phyloP scores from a whole-genome alignment of 2,113 vertebrate species.

The Catharus fuscescens region DNA sequence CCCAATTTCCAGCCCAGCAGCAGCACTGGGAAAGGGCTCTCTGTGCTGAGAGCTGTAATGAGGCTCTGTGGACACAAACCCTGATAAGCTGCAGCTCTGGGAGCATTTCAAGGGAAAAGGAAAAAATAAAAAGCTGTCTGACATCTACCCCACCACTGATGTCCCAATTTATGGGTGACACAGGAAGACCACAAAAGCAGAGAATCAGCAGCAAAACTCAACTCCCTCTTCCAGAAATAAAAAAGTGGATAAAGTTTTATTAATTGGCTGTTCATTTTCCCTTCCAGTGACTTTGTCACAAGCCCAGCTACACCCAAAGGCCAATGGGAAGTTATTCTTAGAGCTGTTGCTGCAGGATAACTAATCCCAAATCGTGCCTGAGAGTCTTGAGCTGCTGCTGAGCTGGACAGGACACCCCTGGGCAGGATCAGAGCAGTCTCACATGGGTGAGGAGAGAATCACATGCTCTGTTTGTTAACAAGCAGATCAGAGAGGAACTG shows the following conservation, averaged over 20 bases:
- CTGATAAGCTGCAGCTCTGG: neutral
- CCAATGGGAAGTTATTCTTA: slow-evolving; percentile 57
- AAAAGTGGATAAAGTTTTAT: neutral
- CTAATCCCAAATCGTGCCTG: slow-evolving; percentile 27
- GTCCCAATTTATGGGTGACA: neutral
- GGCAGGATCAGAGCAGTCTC: slow-evolving; percentile 17
- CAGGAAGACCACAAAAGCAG: neutral
- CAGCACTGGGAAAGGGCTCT: neutral
- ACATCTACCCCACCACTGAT: neutral
- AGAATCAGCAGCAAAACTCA: neutral
- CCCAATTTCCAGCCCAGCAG: neutral
- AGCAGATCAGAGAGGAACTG: neutral
- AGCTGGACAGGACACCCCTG: neutral
- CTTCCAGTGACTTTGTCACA: neutral
- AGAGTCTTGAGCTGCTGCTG: slow-evolving; percentile 47
- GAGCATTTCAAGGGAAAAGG: neutral
- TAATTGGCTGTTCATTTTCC: neutral
- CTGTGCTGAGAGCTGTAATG: neutral
- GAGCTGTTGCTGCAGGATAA: slow-evolving; percentile 46
- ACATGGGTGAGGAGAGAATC: neutral
- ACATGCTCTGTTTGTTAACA: neutral
- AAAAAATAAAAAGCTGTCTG: neutral
- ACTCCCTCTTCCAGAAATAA: neutral
- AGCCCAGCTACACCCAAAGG: slow-evolving; percentile 43
- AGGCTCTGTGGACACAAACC: neutral